Base-by-base conservation (phyloP, 1,140 invertebrate species). In the Himalopsyche phryganea region DNA sequence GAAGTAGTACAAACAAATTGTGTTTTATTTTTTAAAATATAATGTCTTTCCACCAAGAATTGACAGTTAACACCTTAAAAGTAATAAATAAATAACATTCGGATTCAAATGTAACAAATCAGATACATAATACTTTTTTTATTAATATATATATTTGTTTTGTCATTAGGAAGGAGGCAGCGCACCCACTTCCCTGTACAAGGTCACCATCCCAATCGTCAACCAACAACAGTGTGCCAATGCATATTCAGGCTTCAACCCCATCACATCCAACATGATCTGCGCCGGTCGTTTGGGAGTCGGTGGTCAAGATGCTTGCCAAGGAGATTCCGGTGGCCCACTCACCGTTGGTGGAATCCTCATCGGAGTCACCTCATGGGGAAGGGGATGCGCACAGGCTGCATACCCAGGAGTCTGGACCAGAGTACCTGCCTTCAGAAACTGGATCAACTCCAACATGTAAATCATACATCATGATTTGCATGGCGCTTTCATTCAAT, bases 211-310 rank as follows among this genome's bases (percentile, higher is more conserved):
- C 1, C 72, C 78, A 0, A 66, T 81, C 32, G 58, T 81, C 4
- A 61, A 65, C 15, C 53, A 19, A 1, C 7, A 28, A 0, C 35
- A 17, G 3, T 81, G 79, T 56, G 66, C 66, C 19, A 32, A 58
- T 0, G 59, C 71, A 38, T 70, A 77, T 32, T 15, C 17, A 11
- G 14, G 11, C 6, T 55, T 50, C 19, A 60, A 58, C n/a, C 3
- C 3, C 3, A 71, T 90, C 11, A 83, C 81, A 0, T 66, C 80
- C 5, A 81, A 80, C n/a, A 87, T 88, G 83, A 68, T 88, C 1
- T 90, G 88, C 63, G 87, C 88, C 11, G 87, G 86, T 10, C 15
- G 40, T 0, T 13, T 23, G 7, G 51, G 28, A 6, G 19, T 11
- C 1, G 69, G 69, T 4, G 74, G 71, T 6, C 66, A 63, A 42